These are phyloP conservation scores for Drosophila lowei DNA, from an alignment of 1,140 invertebrate genomes.

Conservation along the genomic window DNA sequence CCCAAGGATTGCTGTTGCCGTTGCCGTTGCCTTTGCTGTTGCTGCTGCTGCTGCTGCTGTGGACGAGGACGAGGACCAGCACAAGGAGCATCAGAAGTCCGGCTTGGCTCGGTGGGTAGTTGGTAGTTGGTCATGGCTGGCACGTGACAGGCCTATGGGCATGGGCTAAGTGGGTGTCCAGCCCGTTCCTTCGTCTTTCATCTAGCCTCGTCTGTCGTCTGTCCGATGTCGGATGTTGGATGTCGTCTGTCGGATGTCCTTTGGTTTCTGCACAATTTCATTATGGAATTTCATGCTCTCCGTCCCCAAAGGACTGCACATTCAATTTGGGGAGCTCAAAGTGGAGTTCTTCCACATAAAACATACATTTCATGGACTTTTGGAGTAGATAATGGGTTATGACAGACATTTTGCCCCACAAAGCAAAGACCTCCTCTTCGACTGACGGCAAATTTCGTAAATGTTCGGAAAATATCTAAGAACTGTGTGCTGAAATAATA, in stretches of 20 bases:
- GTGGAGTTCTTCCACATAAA: not conserved
- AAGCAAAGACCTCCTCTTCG: not conserved
- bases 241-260: slow-evolving; percentile 3
- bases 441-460: not conserved
- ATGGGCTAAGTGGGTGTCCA: slow-evolving; percentile 14
- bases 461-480: not conserved
- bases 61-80: not conserved
- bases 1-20: not conserved
- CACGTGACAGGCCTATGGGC: slow-evolving; percentile 20
- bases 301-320: slow-evolving; percentile 18
- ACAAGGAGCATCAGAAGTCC: not conserved
- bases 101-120: not conserved
- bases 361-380: slow-evolving; percentile 15
- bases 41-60: too few relatives aligned
- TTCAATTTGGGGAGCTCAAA: slow-evolving; percentile 19
- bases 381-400: slow-evolving; percentile 10
- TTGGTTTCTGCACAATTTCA: slow-evolving; percentile 52
- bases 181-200: not conserved
- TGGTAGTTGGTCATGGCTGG: not conserved
- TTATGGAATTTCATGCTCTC: slow-evolving; percentile 47
- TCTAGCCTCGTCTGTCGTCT: not conserved
- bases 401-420: slow-evolving; percentile 3
- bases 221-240: too few relatives aligned
- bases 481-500: slow-evolving; percentile 18
- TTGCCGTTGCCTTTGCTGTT: too few relatives aligned